phyloP scores from a whole-genome alignment of 30 jellyfish, hydroid and myxozoan genomes.

The Hydractinia echinata region DNA sequence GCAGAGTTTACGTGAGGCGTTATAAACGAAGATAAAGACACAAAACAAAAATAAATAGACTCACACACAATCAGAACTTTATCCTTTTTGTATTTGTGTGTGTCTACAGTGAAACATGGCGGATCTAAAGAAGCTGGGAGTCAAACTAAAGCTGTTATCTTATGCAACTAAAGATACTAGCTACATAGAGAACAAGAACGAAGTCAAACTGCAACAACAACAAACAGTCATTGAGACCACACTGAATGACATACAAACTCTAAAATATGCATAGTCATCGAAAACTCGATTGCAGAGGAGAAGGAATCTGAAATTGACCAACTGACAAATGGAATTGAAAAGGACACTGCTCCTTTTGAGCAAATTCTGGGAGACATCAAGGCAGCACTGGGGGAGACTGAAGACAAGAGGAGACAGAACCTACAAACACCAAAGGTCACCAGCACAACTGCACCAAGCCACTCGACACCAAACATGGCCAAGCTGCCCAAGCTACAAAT shows the following conservation, averaged over 20 bases:
- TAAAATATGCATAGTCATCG: background rate
- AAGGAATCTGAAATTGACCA: background rate
- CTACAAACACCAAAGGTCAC: background rate
- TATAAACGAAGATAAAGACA: too few relatives aligned
- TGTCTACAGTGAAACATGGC: too few relatives aligned
- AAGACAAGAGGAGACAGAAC: background rate
- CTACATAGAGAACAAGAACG: too few relatives aligned
- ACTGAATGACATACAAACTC: background rate
- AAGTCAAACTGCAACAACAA: too few relatives aligned
- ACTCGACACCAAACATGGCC: slow-evolving; percentile 29
- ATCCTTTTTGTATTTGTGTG: too few relatives aligned
- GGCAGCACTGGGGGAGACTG: background rate
- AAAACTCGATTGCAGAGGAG: background rate
- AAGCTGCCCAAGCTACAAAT: slow-evolving; percentile 37
- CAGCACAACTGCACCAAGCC: background rate
- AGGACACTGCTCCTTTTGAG: background rate
- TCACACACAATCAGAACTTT: too few relatives aligned
- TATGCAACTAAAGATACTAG: background rate
- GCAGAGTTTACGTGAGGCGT: too few relatives aligned
- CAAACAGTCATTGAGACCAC: background rate
- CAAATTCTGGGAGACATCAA: background rate
- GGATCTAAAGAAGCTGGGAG: too few relatives aligned
- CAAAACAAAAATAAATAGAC: too few relatives aligned
- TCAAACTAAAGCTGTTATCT: too few relatives aligned
- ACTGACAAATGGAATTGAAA: background rate